Conservation (phyloP, 2,888 invertebrate genomes). For the Perithous albicinctus region DNA sequence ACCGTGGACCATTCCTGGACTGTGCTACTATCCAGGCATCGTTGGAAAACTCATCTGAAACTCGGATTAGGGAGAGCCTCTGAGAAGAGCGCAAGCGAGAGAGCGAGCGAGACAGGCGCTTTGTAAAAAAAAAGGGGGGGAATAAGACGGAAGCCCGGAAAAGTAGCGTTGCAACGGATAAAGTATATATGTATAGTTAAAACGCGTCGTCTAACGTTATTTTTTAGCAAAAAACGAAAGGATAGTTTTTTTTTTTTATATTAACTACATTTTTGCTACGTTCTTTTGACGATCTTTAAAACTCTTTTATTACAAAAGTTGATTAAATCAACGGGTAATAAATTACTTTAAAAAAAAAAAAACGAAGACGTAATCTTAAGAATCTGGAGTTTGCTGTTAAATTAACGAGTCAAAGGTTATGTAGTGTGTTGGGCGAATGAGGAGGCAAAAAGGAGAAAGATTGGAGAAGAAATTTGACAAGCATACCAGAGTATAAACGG, state of each 20-base stretch:
- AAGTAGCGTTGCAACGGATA: conserved; percentile 42
- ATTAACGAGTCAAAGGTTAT: neutral
- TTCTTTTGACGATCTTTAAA: neutral
- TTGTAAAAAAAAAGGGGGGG: conserved; percentile 32
- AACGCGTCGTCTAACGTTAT: conserved; percentile 54
- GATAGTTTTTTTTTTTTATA: conserved; percentile 46
- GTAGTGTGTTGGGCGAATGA: neutral
- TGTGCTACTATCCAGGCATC: conserved; percentile 37
- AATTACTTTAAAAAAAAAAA: neutral
- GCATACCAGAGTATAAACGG: neutral
- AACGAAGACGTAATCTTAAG: neutral
- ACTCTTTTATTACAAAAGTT: conserved; percentile 8
- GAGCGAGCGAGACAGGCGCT: conserved; percentile 33
- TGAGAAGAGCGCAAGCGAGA: conserved; percentile 49
- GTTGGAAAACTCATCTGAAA: conserved; percentile 81
- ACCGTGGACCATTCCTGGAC: conserved; percentile 42
- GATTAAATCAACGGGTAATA: neutral
- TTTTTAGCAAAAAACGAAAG: conserved; percentile 35
- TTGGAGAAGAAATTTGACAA: neutral
- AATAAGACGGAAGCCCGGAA: conserved; percentile 37
- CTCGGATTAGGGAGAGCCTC: conserved; percentile 79
- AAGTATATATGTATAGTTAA: conserved; percentile 39
- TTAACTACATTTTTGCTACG: conserved; percentile 37
- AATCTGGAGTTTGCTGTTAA: neutral
- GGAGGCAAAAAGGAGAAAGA: neutral